These are phyloP conservation scores for Caenorhabditis macrosperma DNA, from an alignment of 2,888 invertebrate genomes.

Conservation along the genomic window DNA sequence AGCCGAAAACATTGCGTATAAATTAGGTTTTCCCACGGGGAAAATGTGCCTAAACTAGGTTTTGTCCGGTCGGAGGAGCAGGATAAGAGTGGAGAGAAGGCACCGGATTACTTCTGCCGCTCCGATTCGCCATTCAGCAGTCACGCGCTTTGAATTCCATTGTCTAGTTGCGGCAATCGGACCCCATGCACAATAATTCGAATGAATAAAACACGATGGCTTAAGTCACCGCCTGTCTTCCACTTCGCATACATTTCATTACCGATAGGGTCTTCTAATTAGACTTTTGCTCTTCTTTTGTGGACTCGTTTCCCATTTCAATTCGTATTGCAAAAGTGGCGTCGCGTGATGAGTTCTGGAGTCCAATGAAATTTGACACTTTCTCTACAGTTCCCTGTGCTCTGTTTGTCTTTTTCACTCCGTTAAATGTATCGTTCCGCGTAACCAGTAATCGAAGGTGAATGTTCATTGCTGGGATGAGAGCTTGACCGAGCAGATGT, in stretches of 20 bases:
- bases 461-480: neutral
- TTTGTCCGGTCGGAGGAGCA: constrained; percentile 17
- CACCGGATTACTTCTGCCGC: constrained; percentile 54
- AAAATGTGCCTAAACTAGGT: constrained; percentile 6
- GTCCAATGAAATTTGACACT: constrained; percentile 30
- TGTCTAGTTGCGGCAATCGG: constrained; percentile 39
- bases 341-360: constrained; percentile 2
- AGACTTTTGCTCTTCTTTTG: constrained; percentile 30
- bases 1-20: constrained; percentile 45
- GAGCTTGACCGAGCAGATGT: constrained; percentile 36
- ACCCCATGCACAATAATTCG: constrained; percentile 30
- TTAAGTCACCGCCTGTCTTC: constrained; percentile 1
- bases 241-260: constrained; percentile 37
- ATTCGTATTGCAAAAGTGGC: constrained; percentile 9
- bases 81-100: neutral
- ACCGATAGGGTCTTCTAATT: constrained; percentile 33
- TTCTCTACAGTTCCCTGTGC: constrained; percentile 13
- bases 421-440: constrained; percentile 37
- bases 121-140: constrained; percentile 38
- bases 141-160: constrained; percentile 33
- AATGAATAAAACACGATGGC: constrained; percentile 51
- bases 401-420: constrained; percentile 38
- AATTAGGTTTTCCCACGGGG: constrained; percentile 46
- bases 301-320: constrained; percentile 1
- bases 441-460: constrained; percentile 35